Evolutionary conservation across 2,888 invertebrate species (phyloP), one percentile per base, ranked within the genome.

Genomic region (Polyommatus icarus): DNA sequence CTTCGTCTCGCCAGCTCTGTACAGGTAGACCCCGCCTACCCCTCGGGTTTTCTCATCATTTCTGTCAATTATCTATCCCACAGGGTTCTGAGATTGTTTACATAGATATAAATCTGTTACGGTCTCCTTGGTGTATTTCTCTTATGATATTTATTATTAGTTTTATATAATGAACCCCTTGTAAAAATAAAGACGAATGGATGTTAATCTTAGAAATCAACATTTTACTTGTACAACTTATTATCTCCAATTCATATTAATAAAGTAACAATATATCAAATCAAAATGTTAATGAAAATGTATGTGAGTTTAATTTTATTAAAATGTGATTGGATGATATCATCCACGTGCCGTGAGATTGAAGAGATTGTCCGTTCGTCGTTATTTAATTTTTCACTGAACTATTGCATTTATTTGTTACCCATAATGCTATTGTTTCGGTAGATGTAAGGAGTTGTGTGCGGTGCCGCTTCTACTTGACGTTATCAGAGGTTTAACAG

Each of bases 41-140:
- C 29, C 80, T 79, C 82, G 87, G 88, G 88, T 86, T 88, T 93
- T 91, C 88, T 84, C 89, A 92, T 93, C 87, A 88, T 90, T 92
- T 92, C 84, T 82, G 93, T 93, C 93, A 93, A 93, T 93, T 93
- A 93, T 85, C 87, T 85, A 85, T 87, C 89, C 88, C 91, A 92
- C 93, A 93, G 93, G 93, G 93, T 92, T 89, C 89, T 83, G 87
- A 85, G 84, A 87, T 89, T 90, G 82, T 90, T 88, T 85, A 86
- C 84, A 87, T 85, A 86, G 83, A 89, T 89, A 90, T 91, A 91
- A 89, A 88, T 87, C 84, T 84, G 85, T 88, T 83, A 82, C 57
- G 79, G 83, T 83, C 83, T 83, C 80, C 75, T 80, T 77, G 50
- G 15, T 15, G 40, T 71, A 50, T 61, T 71, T 36, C 40, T 40